Base-by-base conservation (phyloP, 1,140 invertebrate genomes). In the Anoplophora glabripennis region DNA sequence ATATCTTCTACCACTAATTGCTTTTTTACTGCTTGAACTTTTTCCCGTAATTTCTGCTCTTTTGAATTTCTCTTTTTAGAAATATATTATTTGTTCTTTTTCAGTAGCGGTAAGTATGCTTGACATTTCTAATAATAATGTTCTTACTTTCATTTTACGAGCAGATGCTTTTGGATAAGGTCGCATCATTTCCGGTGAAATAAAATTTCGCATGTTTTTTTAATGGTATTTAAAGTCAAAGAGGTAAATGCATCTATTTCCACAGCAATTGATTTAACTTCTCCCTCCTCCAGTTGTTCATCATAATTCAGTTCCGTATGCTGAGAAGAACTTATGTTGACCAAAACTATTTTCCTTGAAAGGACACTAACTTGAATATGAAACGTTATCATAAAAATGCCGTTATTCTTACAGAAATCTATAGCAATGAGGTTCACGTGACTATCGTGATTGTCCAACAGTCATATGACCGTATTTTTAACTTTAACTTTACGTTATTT, bases 391-490 rank as follows among this genome's bases (percentile, higher is more conserved):
- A 76, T 41, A 44, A 71, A 51, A 44, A 78, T 72, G 21, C 72
- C 69, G 56, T 69, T 66, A 38, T 76, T 53, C 64, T 64, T 69
- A 53, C 70, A 71, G 57, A 70, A 67, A 40, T 68, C 35, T 54
- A 65, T 67, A 35, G 52, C 57, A 28, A 35, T 36, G 4, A 65
- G 11, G 14, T 38, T 64, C 37, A 72, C 38, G 57, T 78, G 76
- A 17, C 65, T 70, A 18, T 65, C 63, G 60, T 78, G 76, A 62
- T 78, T 79, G 63, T 81, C 77, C 34, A 75, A 61, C 12, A 79
- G 47, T 11, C 78, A 54, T 59, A 64, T 40, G 40, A 48, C 62
- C 44, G 44, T 57, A 47, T 57, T 41, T 49, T 33, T 53, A 44
- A 53, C 40, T 38, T 57, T 28, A 5, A 28, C 21, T 63, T 68